Conservation (phyloP, 2,113 vertebrate species). For the Rhinolophus ferrumequinum region DNA sequence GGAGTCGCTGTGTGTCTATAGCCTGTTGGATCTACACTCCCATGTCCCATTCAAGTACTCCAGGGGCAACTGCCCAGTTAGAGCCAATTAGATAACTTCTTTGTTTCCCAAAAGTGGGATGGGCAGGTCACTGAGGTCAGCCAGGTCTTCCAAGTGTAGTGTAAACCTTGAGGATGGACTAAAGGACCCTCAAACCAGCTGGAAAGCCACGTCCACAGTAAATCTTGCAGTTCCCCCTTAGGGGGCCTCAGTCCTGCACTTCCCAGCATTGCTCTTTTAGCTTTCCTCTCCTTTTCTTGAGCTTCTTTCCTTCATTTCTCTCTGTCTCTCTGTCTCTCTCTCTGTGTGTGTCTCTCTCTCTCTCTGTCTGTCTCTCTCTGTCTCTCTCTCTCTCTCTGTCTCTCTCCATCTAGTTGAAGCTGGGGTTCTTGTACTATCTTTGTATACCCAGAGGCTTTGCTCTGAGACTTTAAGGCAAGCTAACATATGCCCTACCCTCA, state of each 20-base stretch:
- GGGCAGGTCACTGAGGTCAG: not conserved
- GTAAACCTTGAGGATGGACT: not conserved
- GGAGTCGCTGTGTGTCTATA: not conserved
- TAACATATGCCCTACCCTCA: not conserved
- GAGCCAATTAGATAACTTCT: not conserved
- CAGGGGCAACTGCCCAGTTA: not conserved
- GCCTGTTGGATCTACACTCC: not conserved
- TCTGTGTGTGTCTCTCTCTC: not conserved
- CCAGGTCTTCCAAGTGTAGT: not conserved
- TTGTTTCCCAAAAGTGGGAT: slow-evolving; percentile 3
- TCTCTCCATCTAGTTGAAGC: not conserved
- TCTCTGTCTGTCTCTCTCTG: not conserved
- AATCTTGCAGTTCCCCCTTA: not conserved
- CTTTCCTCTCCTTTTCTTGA: not conserved
- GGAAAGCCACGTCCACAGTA: not conserved
- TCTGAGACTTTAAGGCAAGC: not conserved
- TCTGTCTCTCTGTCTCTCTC: not conserved
- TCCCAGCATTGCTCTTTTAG: not conserved
- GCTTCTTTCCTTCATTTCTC: not conserved
- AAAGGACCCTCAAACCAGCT: not conserved
- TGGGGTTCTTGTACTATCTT: not conserved
- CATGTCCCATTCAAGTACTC: not conserved
- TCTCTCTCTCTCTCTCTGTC: not conserved
- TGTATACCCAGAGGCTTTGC: not conserved
- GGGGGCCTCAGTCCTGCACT: not conserved